Evolutionary conservation across 2,888 invertebrate species (phyloP), one percentile per base, ranked within the genome.

Genomic region (Aphidius colemani): DNA sequence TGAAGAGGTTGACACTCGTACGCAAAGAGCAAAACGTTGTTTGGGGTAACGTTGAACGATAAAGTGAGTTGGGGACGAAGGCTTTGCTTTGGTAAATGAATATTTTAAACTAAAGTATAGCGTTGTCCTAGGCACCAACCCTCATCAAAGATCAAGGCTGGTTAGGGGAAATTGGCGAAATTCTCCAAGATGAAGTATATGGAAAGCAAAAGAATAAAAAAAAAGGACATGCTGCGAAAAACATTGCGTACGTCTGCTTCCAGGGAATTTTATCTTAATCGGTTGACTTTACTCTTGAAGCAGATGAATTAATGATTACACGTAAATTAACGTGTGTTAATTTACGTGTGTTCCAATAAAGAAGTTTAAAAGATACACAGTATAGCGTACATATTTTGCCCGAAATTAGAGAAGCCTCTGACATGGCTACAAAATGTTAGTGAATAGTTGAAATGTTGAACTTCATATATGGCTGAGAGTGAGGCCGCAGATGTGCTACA

Each of bases 391-490:
- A 57, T 46, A 46, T 51, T 41, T 58, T 7, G 30, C 40, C 8
- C 39, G 45, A 44, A 41, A 18, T 49, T 48, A n/a, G 59, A 18
- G 18, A 11, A 55, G 44, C 43, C 46, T 6, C 49, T 49, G 64
- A 59, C 66, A 66, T 44, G 60, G 51, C 60, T 56, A 55, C 49
- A 53, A 67, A 71, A 67, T 64, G 69, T 69, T 63, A 53, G 63
- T 58, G 62, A 41, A 53, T 49, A 30, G 30, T 30, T 30, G 58
- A 11, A 65, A 67, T 64, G 67, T 62, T 62, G 71, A 69, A 67
- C 69, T 71, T 72, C 75, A 72, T 75, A 69, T 73, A 76, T 69
- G 77, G 75, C 73, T 76, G 77, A 73, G 78, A 77, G 77, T 77
- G 77, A 78, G 77, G 77, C 73, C 76, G 70, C 74, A 78, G 78